Evolutionary conservation across 1,140 invertebrate species (phyloP).

Genomic region (Ceratosolen solmsi): DNA sequence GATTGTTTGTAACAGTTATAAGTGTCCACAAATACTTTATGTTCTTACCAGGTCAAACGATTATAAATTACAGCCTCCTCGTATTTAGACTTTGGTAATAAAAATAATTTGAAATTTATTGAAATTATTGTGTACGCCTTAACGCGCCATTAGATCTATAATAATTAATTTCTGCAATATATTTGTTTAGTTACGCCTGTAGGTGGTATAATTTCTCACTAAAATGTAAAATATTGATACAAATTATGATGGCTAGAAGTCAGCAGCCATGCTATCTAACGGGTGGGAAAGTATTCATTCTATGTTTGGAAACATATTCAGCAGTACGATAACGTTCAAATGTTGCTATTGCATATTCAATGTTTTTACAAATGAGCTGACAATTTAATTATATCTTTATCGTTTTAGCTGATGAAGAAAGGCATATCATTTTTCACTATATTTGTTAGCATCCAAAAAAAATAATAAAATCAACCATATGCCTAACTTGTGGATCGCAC

Average conservation of each 20-base stretch:
- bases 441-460: not conserved
- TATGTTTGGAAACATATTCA: constrained; percentile 35
- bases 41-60: constrained; percentile 33
- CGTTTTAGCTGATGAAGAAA: constrained; percentile 1
- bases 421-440: not conserved
- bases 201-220: constrained; percentile 37
- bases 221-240: constrained; percentile 11
- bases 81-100: not conserved
- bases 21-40: constrained; percentile 22
- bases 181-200: constrained; percentile 8
- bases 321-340: not conserved
- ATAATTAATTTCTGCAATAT: no score
- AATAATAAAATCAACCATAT: no score
- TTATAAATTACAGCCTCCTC: constrained; percentile 13
- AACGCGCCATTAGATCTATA: not conserved
- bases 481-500: no score
- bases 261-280: not conserved
- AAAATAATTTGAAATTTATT: not conserved
- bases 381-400: not conserved
- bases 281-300: constrained; percentile 30
- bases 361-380: not conserved
- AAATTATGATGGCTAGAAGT: constrained; percentile 14
- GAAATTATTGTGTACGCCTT: not conserved
- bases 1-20: not conserved
- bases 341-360: not conserved